A percentile compares a stretch with the other conserved stretches of the same genome.
These are phyloP conservation scores for Psittacus erithacus DNA, from an alignment of 2,113 vertebrate genomes.

Conservation along the genomic window DNA sequence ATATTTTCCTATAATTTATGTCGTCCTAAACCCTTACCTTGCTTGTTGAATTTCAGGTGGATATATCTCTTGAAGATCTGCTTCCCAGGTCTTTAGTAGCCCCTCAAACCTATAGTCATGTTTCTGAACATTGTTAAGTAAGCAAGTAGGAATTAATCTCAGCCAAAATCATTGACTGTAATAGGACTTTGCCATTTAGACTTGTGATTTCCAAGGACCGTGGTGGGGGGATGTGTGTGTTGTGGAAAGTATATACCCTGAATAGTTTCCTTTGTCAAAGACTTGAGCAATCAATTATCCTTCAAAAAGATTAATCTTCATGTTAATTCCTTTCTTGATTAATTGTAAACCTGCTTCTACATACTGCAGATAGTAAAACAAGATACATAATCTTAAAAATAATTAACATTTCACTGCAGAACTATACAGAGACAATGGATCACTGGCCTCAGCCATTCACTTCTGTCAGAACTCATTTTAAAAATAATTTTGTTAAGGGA, in stretches of 20 bases:
- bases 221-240: neutral
- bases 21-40: neutral
- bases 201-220: neutral
- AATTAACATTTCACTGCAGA: neutral
- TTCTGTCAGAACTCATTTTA: neutral
- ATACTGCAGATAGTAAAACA: neutral
- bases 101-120: neutral
- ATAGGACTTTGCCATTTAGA: neutral
- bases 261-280: neutral
- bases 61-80: neutral
- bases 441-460: neutral
- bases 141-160: neutral
- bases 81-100: neutral
- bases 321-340: neutral
- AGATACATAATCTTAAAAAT: neutral
- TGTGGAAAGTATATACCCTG: neutral
- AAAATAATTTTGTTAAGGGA: neutral
- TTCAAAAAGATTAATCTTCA: neutral
- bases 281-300: neutral
- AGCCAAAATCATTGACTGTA: neutral
- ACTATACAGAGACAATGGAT: neutral
- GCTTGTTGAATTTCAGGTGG: neutral
- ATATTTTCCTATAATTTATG: neutral
- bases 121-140: neutral
- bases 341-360: neutral